Conservation (phyloP, 2,797 vertebrate genomes). For the Arctocebus calabarensis region DNA sequence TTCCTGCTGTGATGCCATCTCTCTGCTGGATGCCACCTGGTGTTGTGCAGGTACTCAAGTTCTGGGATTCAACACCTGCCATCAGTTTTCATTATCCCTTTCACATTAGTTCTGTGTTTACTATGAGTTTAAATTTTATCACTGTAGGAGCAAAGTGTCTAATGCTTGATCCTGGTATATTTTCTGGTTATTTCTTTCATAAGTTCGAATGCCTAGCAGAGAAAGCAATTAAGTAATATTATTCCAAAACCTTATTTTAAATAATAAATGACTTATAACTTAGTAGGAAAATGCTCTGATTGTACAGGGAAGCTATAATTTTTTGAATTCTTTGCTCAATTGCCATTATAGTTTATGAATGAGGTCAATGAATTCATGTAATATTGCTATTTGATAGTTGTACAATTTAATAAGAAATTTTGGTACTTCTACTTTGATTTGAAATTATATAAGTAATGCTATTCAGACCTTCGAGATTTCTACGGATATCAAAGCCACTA, state of each 20-base stretch:
- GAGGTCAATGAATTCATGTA: not conserved
- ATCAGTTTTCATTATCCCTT: not conserved
- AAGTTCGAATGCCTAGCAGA: slow-evolving; percentile 26
- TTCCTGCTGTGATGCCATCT: not conserved
- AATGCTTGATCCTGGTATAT: not conserved
- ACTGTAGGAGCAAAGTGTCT: not conserved
- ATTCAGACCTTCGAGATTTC: not conserved
- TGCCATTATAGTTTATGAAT: slow-evolving; percentile 18
- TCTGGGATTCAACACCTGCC: not conserved
- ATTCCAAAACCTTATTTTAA: slow-evolving; percentile 48
- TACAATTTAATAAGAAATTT: not conserved
- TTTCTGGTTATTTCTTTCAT: slow-evolving; percentile 14
- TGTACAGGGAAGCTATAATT: not conserved
- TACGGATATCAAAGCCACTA: not conserved
- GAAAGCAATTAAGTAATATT: slow-evolving; percentile 18
- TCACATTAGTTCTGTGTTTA: not conserved
- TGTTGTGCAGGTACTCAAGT: not conserved
- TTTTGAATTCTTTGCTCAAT: slow-evolving; percentile 31
- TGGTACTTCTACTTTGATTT: not conserved
- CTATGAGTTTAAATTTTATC: slow-evolving; percentile 45
- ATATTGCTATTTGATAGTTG: not conserved
- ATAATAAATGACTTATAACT: slow-evolving; percentile 29
- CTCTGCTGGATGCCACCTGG: not conserved
- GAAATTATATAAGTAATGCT: not conserved
- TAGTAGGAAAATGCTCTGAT: not conserved